These are phyloP conservation scores for Eilema depressum DNA, from an alignment of 2,888 invertebrate genomes.

Conservation along the genomic window DNA sequence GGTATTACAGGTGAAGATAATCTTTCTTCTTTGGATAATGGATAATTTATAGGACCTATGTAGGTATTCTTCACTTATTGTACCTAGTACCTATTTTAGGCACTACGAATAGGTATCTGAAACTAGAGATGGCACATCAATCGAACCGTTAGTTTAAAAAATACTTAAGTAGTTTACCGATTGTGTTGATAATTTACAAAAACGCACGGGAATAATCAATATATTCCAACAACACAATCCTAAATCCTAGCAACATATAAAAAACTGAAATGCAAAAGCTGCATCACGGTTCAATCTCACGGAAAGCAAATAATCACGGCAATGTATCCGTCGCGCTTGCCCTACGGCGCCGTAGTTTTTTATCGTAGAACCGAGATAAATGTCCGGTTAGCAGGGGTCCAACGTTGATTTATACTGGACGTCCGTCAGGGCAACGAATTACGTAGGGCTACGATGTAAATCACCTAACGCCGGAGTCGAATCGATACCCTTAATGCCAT, in stretches of 20 bases:
- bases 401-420: slow-evolving; percentile 83
- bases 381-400: slow-evolving; percentile 85
- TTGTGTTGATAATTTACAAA: background rate
- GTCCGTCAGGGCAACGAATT: slow-evolving; percentile 84
- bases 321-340: slow-evolving; percentile 57
- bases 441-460: slow-evolving; percentile 82
- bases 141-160: too few species aligned
- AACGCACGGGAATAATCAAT: background rate
- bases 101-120: background rate
- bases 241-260: slow-evolving; percentile 4
- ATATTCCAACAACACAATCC: background rate
- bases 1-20: slow-evolving; percentile 42
- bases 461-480: slow-evolving; percentile 72
- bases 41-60: slow-evolving; percentile 33
- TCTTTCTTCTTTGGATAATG: slow-evolving; percentile 26
- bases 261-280: slow-evolving; percentile 14
- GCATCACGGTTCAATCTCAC: slow-evolving; percentile 49
- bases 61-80: too few species aligned
- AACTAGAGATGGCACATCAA: background rate
- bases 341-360: slow-evolving; percentile 72
- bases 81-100: too few species aligned
- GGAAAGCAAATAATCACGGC: slow-evolving; percentile 57
- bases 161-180: background rate
- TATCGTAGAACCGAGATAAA: slow-evolving; percentile 79
- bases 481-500: slow-evolving; percentile 75